Base-by-base conservation (phyloP, 1,140 invertebrate species). In the Caenorhabditis tropicalis region DNA sequence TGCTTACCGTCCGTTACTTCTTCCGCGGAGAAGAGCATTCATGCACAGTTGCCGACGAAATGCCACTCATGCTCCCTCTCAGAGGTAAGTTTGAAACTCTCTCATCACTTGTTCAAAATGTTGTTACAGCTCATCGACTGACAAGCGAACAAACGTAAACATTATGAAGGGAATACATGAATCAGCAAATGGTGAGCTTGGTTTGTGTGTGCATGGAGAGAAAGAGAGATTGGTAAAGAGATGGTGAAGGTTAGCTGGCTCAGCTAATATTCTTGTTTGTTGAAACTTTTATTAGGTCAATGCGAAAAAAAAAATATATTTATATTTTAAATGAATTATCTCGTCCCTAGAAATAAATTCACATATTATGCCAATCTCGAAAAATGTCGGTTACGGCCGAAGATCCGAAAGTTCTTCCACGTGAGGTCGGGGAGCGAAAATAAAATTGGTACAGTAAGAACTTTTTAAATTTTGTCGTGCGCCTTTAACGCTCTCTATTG, bases 1-100 rank as follows among this genome's bases (percentile, higher is more conserved):
- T 94, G 85, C 92, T 99, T 31, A 94, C 94, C 48, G 93, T 99
- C 83, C 94, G 95, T 88, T 99, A 98, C 91, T 93, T 94, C 88
- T 98, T 95, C 92, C 94, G 94, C 88, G 94, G 94, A 91, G 93
- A 94, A 89, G 92, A 94, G 7, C 95, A 97, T 91, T 93, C 95
- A 89, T 94, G 95, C 88, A 94, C 94, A n/a, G 92, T 97, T 33
- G 92, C 93, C 85, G 96, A 98, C 91, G 94, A 92, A 79, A 94
- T 96, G 90, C 91, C 93, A 49, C 90, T 96, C 31, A 94, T 94
- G 92, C 94, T 96, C 93, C 96, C 95, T 3, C 65, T 91, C 3
- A 70, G 87, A 58, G 81, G 87, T 81, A 2, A 82, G 81, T 48
- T 15, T 46, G 4, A 19, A 5, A 1, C 3, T 53, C n/a, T 49